phyloP scores from a whole-genome alignment of 2,797 vertebrate species.

The Alectoris magna region DNA sequence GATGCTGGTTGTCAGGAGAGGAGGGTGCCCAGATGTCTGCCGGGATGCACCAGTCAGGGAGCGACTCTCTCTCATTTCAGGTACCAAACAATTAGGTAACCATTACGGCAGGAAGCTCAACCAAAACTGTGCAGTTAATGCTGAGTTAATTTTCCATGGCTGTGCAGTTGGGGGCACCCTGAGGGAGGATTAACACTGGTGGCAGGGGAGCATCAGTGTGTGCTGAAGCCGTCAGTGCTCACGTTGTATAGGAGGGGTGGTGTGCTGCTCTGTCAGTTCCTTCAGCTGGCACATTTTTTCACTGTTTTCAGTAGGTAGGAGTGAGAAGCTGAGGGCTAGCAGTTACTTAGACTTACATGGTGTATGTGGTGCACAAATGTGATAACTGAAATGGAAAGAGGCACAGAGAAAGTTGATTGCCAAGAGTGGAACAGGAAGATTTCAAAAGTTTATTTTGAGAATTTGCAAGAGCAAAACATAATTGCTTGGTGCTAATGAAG shows the following conservation, averaged over 20 bases:
- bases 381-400: constrained; percentile 3
- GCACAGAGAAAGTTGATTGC: constrained; percentile 19
- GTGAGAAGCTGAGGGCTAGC: constrained; percentile 64
- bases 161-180: not conserved
- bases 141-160: not conserved
- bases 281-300: constrained; percentile 52
- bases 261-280: constrained; percentile 34
- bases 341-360: not conserved
- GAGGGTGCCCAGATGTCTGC: rapidly evolving
- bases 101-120: rapidly evolving
- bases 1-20: rapidly evolving
- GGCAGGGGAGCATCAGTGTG: not conserved
- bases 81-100: not conserved
- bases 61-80: not conserved
- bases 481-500: not conserved
- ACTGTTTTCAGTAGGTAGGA: constrained; percentile 51
- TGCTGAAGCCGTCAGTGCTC: constrained; percentile 9
- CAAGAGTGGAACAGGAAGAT: not conserved
- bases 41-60: not conserved
- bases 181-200: not conserved
- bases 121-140: not conserved
- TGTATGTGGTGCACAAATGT: not conserved
- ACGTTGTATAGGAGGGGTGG: not conserved
- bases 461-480: not conserved
- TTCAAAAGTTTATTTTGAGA: not conserved